Percentiles rank a stretch among this genome's conserved stretches.
These are phyloP conservation scores for Diabrotica undecimpunctata DNA, from an alignment of 1,140 invertebrate genomes.

Conservation along the genomic window DNA sequence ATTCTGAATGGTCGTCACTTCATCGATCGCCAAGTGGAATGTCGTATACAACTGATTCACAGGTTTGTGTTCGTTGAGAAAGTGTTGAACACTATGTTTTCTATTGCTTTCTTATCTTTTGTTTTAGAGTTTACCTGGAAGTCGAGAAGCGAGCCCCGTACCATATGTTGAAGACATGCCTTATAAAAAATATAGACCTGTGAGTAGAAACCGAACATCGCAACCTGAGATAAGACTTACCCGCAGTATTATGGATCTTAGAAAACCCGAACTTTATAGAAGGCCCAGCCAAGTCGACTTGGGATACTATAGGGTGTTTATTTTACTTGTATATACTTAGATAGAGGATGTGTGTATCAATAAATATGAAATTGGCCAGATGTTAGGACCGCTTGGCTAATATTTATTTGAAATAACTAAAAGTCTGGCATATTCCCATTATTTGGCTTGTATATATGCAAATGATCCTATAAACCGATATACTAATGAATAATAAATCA, in stretches of 20 bases:
- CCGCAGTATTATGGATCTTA: slow-evolving; percentile 45
- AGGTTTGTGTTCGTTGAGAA: slow-evolving; percentile 45
- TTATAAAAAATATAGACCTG: slow-evolving; percentile 16
- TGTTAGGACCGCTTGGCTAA: too few relatives aligned
- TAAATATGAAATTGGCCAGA: too few relatives aligned
- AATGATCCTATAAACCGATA: too few relatives aligned
- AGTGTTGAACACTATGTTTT: too few relatives aligned
- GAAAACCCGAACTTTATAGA: slow-evolving; percentile 43
- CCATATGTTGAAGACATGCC: slow-evolving; percentile 39
- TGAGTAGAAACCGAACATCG: slow-evolving; percentile 26
- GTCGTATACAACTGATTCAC: slow-evolving; percentile 61
- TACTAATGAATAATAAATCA: too few relatives aligned
- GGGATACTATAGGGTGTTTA: slow-evolving; percentile 39
- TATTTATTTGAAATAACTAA: too few relatives aligned
- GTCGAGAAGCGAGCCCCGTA: slow-evolving; percentile 49
- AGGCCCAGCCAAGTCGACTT: slow-evolving; percentile 33
- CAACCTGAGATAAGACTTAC: slow-evolving; percentile 23
- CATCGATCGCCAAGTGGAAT: slow-evolving; percentile 58
- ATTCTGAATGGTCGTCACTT: slow-evolving; percentile 42
- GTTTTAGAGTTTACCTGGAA: slow-evolving; percentile 42
- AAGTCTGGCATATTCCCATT: too few relatives aligned
- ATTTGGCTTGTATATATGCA: too few relatives aligned
- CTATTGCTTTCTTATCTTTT: not conserved
- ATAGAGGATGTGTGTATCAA: too few relatives aligned
- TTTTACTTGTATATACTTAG: slow-evolving; percentile 1